These are phyloP conservation scores for Chaetodon trifasciatus DNA, from an alignment of 2,797 vertebrate genomes.

Conservation along the genomic window DNA sequence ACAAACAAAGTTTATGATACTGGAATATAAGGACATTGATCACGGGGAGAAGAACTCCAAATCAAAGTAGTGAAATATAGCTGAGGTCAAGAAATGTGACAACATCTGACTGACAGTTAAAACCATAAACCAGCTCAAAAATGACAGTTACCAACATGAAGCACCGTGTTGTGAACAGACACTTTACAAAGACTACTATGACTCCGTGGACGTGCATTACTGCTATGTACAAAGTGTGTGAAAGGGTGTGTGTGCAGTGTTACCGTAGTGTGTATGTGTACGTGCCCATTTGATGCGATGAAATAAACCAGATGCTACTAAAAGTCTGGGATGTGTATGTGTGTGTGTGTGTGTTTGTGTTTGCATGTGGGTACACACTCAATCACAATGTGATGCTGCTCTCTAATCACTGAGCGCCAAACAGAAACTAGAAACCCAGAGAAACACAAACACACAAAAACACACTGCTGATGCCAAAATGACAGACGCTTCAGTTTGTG, in stretches of 20 bases:
- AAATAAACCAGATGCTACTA: constrained; percentile 53
- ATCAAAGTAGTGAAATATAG: too few relatives aligned
- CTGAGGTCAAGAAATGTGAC: too few relatives aligned
- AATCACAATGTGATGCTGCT: constrained; percentile 45
- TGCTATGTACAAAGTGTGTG: background rate
- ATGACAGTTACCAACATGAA: too few relatives aligned
- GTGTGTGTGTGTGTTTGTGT: constrained; percentile 34
- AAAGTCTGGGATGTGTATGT: constrained; percentile 12
- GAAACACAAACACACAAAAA: constrained; percentile 68
- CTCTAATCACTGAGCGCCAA: constrained; percentile 57
- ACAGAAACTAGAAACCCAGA: constrained; percentile 62
- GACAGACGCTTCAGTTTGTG: constrained; percentile 10
- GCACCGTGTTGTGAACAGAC: too few relatives aligned
- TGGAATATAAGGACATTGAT: too few relatives aligned
- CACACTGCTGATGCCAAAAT: constrained; percentile 39
- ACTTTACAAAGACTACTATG: too few relatives aligned
- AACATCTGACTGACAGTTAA: too few relatives aligned
- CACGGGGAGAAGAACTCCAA: too few relatives aligned
- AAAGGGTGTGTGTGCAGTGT: background rate
- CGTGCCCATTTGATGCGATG: constrained; percentile 11
- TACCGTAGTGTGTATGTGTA: background rate
- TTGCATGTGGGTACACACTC: constrained; percentile 26
- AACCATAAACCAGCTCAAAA: too few relatives aligned
- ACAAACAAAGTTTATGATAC: too few relatives aligned
- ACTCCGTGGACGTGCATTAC: too few relatives aligned